Evolutionary conservation across 2,888 invertebrate genomes (phyloP).

Genomic region (Eurytoma adleriae): DNA sequence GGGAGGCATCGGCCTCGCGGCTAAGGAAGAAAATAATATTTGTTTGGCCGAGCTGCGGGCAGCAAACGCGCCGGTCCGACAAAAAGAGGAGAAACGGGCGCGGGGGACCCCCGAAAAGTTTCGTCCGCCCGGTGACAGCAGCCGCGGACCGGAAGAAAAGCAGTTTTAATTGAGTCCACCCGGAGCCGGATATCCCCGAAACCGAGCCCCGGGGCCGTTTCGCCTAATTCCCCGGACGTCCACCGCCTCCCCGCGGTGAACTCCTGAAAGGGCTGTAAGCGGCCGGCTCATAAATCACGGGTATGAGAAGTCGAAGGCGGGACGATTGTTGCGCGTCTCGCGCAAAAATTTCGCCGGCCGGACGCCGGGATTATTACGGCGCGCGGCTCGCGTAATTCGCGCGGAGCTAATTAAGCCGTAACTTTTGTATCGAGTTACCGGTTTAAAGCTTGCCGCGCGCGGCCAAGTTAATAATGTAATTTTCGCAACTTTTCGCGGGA

Average conservation of each 20-base stretch:
- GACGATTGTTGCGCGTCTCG: background rate
- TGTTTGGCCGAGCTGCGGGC: background rate
- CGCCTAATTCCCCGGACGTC: conserved; percentile 15
- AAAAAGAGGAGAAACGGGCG: conserved; percentile 28
- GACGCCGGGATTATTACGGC: conserved; percentile 6
- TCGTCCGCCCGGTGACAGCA: conserved; percentile 2
- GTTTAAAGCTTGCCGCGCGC: background rate
- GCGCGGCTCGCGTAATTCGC: background rate
- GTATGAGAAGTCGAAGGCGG: conserved; percentile 25
- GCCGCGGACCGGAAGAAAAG: conserved; percentile 43
- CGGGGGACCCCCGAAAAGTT: conserved; percentile 37
- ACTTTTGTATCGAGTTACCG: conserved; percentile 33
- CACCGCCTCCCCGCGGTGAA: background rate
- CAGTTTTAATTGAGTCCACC: conserved; percentile 52
- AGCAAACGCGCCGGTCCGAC: background rate
- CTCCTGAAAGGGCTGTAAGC: conserved; percentile 1
- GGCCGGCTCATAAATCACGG: conserved; percentile 26
- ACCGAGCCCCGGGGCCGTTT: conserved; percentile 21
- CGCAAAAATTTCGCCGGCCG: conserved; percentile 1
- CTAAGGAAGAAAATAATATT: too few species aligned
- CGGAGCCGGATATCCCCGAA: background rate
- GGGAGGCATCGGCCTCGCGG: too few species aligned
- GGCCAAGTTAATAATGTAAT: conserved; percentile 19
- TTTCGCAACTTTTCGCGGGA: conserved; percentile 8
- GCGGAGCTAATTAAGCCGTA: conserved; percentile 15